Evolutionary conservation across 2,113 vertebrate species (phyloP), one percentile per base, ranked within the genome.

Genomic region (Entomyzon cyanotis): DNA sequence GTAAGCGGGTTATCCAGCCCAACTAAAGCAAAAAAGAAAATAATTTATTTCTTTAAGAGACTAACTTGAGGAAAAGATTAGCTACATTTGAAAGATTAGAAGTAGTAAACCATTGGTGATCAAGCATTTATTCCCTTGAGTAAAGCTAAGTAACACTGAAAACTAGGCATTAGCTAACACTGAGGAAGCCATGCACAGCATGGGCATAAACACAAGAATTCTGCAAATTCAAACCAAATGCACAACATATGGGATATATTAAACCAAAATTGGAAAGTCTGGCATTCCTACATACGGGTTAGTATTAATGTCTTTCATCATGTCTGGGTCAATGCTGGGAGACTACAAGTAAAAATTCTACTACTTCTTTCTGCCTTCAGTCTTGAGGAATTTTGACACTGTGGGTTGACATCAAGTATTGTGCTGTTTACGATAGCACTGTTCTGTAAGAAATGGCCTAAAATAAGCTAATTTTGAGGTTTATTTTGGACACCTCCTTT

Each of bases 1-100:
- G 98, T 97, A 70, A 99, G 96, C 33, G 98, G 59, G 55, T 98
- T 98, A 80, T 94, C 98, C 52, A 98, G 97, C 87, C 98, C 99
- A 91, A 99, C 99, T 99, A 93, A 67, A 98, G 96, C 81, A 93
- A 94, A 97, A 93, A 84, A 94, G 47, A 90, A 94, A 90, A 78
- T 16, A 86, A 58, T 78, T 91, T 64, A 81, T 60, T 95, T 78
- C n/a, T 65, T n/a, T 70, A 77, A 75, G 41, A 80, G 42, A 79
- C 35, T 35, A 30, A 86, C 41, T 31, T 25, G 3, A 69, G 24
- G 9, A 91, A 93, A 33, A 56, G 15, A 28, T 63, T 47, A 84
- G 10, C 60, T 63, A 74, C 20, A 59, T 70, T 49, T 90, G 33
- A 74, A 93, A 90, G 17, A 12, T 50, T 20, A 83, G 21, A 27